phyloP scores from a whole-genome alignment of 2,888 invertebrate genomes.

The Luperina testacea region DNA sequence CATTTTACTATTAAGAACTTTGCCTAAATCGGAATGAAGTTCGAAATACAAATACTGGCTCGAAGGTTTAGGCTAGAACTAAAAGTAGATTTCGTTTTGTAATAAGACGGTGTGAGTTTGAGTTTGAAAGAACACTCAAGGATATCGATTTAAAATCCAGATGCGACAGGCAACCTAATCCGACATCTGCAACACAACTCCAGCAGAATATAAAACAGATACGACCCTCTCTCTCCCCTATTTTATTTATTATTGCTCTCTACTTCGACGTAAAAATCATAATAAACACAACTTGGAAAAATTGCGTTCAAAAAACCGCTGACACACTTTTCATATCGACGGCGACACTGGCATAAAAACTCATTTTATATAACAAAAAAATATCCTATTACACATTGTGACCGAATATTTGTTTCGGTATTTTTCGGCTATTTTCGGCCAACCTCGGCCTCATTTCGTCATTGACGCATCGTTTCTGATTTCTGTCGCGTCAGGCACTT shows the following conservation, averaged over 20 bases:
- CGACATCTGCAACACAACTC: constrained; percentile 30
- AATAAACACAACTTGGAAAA: constrained; percentile 50
- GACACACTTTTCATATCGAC: constrained; percentile 57
- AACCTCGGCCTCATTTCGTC: constrained; percentile 51
- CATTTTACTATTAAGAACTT: not conserved
- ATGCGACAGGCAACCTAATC: not conserved
- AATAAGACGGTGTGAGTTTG: not conserved
- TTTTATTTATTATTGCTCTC: constrained; percentile 34
- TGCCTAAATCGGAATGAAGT: not conserved
- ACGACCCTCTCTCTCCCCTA: not conserved
- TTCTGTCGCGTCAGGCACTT: constrained; percentile 58
- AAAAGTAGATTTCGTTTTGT: not conserved
- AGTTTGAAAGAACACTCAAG: not conserved
- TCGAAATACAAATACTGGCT: not conserved
- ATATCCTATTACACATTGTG: constrained; percentile 54
- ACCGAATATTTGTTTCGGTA: constrained; percentile 51
- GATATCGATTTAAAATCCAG: constrained; percentile 1
- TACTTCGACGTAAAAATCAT: constrained; percentile 36
- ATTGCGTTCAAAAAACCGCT: constrained; percentile 50
- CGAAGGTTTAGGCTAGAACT: not conserved
- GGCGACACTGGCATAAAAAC: constrained; percentile 47
- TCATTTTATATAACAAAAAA: constrained; percentile 59
- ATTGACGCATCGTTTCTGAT: constrained; percentile 55
- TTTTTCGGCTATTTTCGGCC: constrained; percentile 46
- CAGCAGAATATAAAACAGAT: constrained; percentile 49